phyloP scores from a whole-genome alignment of 2,113 vertebrate species.

The Tragelaphus buxtoni region DNA sequence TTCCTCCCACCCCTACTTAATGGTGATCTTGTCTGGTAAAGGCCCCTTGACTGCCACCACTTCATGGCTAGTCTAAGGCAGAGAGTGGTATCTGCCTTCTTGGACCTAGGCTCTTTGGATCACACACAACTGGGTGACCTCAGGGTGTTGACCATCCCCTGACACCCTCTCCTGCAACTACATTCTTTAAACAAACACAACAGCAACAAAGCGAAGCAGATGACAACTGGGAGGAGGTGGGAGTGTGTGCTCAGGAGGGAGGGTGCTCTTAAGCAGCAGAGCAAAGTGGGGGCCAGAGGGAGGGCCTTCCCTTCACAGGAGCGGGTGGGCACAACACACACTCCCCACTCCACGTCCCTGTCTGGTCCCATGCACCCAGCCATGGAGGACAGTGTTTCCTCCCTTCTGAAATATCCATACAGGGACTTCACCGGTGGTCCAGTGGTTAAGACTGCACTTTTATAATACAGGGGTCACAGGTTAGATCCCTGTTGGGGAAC shows the following conservation, averaged over 20 bases:
- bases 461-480: neutral
- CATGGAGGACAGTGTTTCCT: neutral
- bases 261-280: neutral
- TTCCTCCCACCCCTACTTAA: neutral
- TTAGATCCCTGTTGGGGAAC: neutral
- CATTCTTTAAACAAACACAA: neutral
- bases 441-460: neutral
- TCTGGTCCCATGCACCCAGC: neutral
- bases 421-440: neutral
- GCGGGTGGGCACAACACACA: accelerated
- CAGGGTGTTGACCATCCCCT: neutral
- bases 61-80: neutral
- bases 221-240: neutral
- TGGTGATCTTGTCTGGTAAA: neutral
- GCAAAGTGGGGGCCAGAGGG: neutral
- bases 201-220: neutral
- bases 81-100: neutral
- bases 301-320: accelerated
- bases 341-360: neutral
- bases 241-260: neutral
- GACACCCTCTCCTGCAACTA: neutral
- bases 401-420: neutral
- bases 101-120: neutral
- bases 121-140: neutral
- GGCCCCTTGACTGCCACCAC: neutral